Evolutionary conservation across 1,140 invertebrate genomes (phyloP).

Genomic region (Caenorhabditis remanei): DNA sequence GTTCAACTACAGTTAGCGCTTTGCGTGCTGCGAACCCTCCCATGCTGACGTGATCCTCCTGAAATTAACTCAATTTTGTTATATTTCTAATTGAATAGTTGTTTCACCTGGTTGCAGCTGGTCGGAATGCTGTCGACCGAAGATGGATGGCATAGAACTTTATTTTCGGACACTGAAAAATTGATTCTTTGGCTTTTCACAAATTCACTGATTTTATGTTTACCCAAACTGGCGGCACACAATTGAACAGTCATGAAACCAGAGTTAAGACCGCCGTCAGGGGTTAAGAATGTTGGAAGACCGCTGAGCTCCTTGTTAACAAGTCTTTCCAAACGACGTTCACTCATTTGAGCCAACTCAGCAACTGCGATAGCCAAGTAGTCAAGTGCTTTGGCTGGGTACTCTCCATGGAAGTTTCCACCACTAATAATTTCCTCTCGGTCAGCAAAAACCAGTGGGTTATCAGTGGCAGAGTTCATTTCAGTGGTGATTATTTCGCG

Average conservation of each 20-base stretch:
- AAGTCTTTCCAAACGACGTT: slow-evolving; percentile 83
- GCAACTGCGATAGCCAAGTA: slow-evolving; percentile 85
- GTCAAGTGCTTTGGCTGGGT: slow-evolving; percentile 85
- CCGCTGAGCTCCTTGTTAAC: slow-evolving; percentile 82
- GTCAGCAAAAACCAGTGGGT: slow-evolving; percentile 85
- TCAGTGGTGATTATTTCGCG: slow-evolving; percentile 82
- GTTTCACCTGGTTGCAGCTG: slow-evolving; percentile 82
- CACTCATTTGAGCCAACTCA: slow-evolving; percentile 85
- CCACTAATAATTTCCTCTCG: slow-evolving; percentile 84
- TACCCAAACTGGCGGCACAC: slow-evolving; percentile 83
- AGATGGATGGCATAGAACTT: slow-evolving; percentile 85
- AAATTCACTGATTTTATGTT: background rate
- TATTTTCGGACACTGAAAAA: slow-evolving; percentile 83
- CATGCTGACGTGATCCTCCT: slow-evolving; percentile 86
- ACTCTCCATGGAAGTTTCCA: slow-evolving; percentile 84
- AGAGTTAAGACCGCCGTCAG: slow-evolving; percentile 85
- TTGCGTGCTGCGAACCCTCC: slow-evolving; percentile 85
- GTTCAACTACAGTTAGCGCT: slow-evolving; percentile 80
- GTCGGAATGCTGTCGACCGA: slow-evolving; percentile 84
- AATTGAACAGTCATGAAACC: slow-evolving; percentile 86
- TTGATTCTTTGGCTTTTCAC: slow-evolving; percentile 47
- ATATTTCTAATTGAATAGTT: background rate
- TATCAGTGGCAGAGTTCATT: slow-evolving; percentile 85
- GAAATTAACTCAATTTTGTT: background rate
- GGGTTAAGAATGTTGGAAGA: slow-evolving; percentile 83